Base-by-base conservation (phyloP, 2,888 invertebrate genomes). In the Caenorhabditis imperialis region DNA sequence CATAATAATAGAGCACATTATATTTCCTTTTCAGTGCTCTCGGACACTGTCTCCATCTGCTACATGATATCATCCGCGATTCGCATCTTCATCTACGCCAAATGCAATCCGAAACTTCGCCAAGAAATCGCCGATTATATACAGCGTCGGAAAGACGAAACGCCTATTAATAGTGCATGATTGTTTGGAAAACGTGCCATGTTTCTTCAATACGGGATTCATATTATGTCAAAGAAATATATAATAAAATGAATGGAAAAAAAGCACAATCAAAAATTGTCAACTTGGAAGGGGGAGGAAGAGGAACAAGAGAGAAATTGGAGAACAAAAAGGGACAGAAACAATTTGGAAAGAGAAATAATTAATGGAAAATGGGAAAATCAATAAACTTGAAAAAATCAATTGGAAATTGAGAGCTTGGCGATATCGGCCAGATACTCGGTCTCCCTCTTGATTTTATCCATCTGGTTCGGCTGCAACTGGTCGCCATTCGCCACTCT, bases 401-500 rank as follows among this genome's bases (percentile, higher is more conserved):
- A 10, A 3, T 47, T n/a, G 20, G 40, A 57, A 30, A 74, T 62
- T n/a, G 62, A 33, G 23, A 83, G 63, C 18, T 63, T 71, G 23
- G 74, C 74, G 22, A 84, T 53, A 23, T 85, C 85, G 1, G 62
- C 69, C 47, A 77, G 33, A 45, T 81, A 65, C 27, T 78, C 73
- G 1, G 47, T 38, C 50, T 84, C 84, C 22, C 75, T 78, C 8
- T 81, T 75, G 22, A 86, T 83, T 75, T 86, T 86, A n/a, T 83
- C 81, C 50, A 85, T 25, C 71, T 88, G 88, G 75, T 88, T 88
- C 50, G 77, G 60, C 67, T 87, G 83, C 23, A 88, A 76, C 14
- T 38, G 55, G 16, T 84, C 81, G 18, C 87, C 87, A 14, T 62
- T 72, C 7, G 42, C 73, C 16, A 45, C 47, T 47, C 67, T 71